A percentile compares a stretch with the other conserved stretches of the same genome.
Evolutionary conservation across 1,140 invertebrate species (phyloP).

Genomic region (Tyrophagus putrescentiae): DNA sequence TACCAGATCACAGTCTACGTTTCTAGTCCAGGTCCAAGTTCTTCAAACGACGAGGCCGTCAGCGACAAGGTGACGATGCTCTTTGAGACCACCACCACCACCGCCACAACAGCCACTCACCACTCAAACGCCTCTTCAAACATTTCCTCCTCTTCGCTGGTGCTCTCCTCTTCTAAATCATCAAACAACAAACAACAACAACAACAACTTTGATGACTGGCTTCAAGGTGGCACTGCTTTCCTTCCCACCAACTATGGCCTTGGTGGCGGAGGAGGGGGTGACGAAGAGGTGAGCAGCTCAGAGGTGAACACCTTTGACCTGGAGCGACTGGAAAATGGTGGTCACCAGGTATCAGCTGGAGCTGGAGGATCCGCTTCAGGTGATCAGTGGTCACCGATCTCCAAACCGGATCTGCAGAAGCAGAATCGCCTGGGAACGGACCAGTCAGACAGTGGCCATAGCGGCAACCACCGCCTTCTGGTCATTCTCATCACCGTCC

Average conservation of each 20-base stretch:
- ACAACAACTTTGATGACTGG: not conserved
- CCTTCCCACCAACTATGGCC: not conserved
- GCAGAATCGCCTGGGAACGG: not conserved
- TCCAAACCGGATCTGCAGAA: constrained; percentile 1
- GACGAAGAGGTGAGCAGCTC: not conserved
- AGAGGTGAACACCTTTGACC: not conserved
- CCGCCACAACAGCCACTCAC: constrained; percentile 6
- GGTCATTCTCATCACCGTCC: not conserved
- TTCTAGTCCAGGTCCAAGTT: too few relatives aligned
- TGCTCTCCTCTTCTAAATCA: not conserved
- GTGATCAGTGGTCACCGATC: constrained; percentile 6
- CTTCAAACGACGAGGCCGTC: not conserved
- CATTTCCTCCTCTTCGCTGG: not conserved
- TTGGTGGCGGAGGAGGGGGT: too few relatives aligned
- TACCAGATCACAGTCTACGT: constrained; percentile 6
- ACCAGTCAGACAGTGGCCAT: not conserved
- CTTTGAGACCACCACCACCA: not conserved
- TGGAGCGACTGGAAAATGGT: not conserved
- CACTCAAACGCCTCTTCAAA: too few relatives aligned
- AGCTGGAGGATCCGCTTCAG: not conserved
- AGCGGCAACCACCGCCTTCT: not conserved
- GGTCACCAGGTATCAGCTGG: not conserved
- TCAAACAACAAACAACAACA: not conserved
- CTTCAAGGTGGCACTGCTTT: not conserved
- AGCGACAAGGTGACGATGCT: constrained; percentile 11